Evolutionary conservation across 2,113 vertebrate species (phyloP), one percentile per base, ranked within the genome.

Genomic region (Centrocercus urophasianus): DNA sequence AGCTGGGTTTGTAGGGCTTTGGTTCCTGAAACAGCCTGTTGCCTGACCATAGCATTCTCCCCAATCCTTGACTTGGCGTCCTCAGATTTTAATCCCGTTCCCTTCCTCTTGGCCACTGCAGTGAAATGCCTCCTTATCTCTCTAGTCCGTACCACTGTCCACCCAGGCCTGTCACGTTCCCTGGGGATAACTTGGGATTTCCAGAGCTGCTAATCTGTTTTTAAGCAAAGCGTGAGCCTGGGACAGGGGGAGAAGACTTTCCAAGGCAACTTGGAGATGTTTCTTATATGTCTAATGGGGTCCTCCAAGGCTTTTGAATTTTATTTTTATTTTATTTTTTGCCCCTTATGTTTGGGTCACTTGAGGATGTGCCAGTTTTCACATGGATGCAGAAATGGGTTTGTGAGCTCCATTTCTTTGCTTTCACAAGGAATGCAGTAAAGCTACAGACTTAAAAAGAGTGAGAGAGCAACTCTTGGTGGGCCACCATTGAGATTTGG

Each of bases 351-450:
- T 88, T 79, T 78, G 61, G 3, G 10, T 88, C 2, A 3, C 30
- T 1, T 76, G 40, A 22, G n/a, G 8, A 38, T 0, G 0, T 42
- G 32, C 54, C 9, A 0, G 1, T 30, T 86, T 3, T 80, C 30
- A 14, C 4, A 21, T 43, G 52, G 60, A 38, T 77, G 13, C 13
- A 70, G 32, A 43, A 8, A 0, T 63, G 50, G 27, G 0, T 77
- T 73, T 77, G 18, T 54, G 65, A 84, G 47, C 25, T 56, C 25
- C 0, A 0, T 64, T 77, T 30, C 64, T 72, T 83, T 83, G 45
- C 30, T 77, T 5, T 6, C 15, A 4, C 7, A 20, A 3, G 13
- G 13, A 11, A 11, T 56, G 38, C 5, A 70, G 5, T 71, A 88
- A 54, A 92, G 27, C 30, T 27, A 11, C 40, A 20, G 36, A 19